phyloP scores from a whole-genome alignment of 64 coral and sea anemone genomes.

The Montipora sp. region DNA sequence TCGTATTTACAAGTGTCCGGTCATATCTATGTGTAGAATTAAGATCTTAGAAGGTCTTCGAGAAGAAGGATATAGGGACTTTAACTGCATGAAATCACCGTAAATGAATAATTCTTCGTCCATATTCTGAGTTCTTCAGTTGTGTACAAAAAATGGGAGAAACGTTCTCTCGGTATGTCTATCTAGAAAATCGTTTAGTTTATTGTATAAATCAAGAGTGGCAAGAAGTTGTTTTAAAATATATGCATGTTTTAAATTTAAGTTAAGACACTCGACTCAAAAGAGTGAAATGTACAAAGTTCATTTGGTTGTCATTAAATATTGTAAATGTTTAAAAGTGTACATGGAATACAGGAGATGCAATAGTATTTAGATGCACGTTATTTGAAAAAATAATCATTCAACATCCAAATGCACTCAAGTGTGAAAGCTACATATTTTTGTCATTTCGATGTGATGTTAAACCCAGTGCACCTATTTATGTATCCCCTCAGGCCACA shows the following conservation, averaged over 20 bases:
- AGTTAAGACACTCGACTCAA: constrained; percentile 26
- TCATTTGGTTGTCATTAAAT: constrained; percentile 34
- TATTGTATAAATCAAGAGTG: constrained; percentile 24
- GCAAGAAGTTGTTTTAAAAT: constrained; percentile 38
- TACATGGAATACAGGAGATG: background rate
- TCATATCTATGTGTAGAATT: too few species aligned
- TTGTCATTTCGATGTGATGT: too few species aligned
- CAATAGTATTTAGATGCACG: background rate
- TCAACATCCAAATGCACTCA: background rate
- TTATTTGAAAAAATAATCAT: background rate
- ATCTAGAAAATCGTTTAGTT: constrained; percentile 35
- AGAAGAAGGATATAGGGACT: too few species aligned
- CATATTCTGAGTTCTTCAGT: background rate
- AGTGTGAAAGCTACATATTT: too few species aligned
- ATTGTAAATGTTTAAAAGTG: constrained; percentile 13
- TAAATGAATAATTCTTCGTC: too few species aligned
- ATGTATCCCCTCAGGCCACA: too few species aligned
- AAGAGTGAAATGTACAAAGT: constrained; percentile 36
- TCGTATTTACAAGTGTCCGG: too few species aligned
- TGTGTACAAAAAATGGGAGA: background rate
- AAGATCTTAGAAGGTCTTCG: too few species aligned
- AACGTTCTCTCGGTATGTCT: background rate
- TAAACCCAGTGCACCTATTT: too few species aligned
- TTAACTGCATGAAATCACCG: too few species aligned
- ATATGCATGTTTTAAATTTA: constrained; percentile 41